These are phyloP conservation scores for Globodera rostochiensis DNA, from an alignment of 1,140 invertebrate genomes.

Conservation along the genomic window DNA sequence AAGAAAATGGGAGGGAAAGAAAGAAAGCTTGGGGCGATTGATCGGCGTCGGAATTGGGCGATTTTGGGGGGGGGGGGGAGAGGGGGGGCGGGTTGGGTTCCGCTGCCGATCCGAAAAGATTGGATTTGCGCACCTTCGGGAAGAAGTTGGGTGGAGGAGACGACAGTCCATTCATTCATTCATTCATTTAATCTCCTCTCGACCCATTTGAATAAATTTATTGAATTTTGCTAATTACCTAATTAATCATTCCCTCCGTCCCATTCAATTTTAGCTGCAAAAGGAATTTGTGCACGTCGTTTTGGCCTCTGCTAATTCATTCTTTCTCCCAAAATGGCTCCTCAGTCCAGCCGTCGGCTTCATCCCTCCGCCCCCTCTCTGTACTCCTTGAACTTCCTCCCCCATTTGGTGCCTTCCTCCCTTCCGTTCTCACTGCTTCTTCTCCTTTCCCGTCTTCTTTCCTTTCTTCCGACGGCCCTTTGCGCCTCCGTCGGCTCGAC, in stretches of 20 bases:
- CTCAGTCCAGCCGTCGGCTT: too few species aligned
- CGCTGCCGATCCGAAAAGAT: neutral
- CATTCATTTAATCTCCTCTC: neutral
- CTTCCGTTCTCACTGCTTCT: neutral
- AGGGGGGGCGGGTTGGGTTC: neutral
- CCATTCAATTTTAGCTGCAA: too few species aligned
- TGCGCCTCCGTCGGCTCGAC: constrained; percentile 36
- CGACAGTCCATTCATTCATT: neutral
- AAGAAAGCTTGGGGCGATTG: neutral
- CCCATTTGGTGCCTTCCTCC: neutral
- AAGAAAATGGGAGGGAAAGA: too few species aligned
- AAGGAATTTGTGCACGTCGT: too few species aligned
- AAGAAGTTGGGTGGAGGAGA: neutral
- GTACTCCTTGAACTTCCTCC: neutral
- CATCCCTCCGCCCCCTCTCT: too few species aligned
- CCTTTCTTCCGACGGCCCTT: constrained; percentile 19
- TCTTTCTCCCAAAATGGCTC: too few species aligned
- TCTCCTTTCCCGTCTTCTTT: neutral
- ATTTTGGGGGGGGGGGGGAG: too few species aligned
- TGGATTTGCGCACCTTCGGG: neutral
- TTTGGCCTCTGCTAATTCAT: too few species aligned
- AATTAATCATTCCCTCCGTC: too few species aligned
- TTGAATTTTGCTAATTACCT: too few species aligned
- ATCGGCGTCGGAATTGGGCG: neutral
- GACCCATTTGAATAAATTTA: neutral